Evolutionary conservation across 1,140 invertebrate genomes (phyloP), one percentile per base, ranked within the genome.

Genomic region (Lutraria rhynchaena): DNA sequence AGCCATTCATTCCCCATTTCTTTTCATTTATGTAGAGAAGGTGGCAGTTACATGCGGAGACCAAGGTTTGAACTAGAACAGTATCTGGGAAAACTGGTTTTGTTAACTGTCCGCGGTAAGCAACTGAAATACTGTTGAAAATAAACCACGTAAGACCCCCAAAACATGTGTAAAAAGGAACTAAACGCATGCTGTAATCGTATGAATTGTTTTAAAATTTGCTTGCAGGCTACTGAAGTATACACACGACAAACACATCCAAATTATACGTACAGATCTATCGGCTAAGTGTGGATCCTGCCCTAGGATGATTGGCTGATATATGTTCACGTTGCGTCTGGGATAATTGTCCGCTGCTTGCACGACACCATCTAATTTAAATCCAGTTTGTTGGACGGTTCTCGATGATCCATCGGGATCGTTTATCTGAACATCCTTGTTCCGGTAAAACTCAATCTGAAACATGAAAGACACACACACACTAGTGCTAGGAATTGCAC

Each of bases 381-480:
- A 41, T 17, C 76, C 76, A 2, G 76, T 80, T 49, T 60, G 49
- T 9, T 65, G 15, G 19, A 55, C 51, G 17, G 13, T 17, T 31
- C 31, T 44, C 33, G 9, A 33, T 3, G 11, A 70, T 4, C 76
- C 76, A 44, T 44, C 60, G 9, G 0, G 15, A 15, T 57, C 55
- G 3, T 35, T 49, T 1, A 22, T 53, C 41, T 80, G 46, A 0
- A 33, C 19, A 22, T 60, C 37, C 0, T 19, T 27, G 53, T 80
- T 80, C 0, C 76, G 63, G 76, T 57, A 80, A 57, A 69, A 80
- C 24, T 80, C 76, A 3, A 80, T 55, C 76, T 80, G 22, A 55
- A 71, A 70, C 31, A 55, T 7, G 53, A 55, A 55, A 5, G n/a
- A 55, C n/a, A n/a, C n/a, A n/a, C n/a, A n/a, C n/a, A n/a, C n/a